phyloP scores from a whole-genome alignment of 1,140 invertebrate genomes.

The Papilio machaon region DNA sequence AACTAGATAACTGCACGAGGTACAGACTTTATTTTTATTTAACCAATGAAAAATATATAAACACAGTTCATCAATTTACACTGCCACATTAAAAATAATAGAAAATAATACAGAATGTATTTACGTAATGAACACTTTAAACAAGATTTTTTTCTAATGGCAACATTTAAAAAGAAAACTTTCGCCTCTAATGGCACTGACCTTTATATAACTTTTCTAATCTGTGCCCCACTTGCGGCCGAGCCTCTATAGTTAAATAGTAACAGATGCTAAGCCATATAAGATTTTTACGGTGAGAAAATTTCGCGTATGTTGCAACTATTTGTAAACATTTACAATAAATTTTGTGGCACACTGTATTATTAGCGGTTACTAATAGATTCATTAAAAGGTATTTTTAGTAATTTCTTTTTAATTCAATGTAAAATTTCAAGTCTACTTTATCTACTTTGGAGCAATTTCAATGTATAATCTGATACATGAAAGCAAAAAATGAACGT shows the following conservation, averaged over 20 bases:
- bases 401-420: too few species aligned
- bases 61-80: too few species aligned
- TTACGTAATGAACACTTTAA: not conserved
- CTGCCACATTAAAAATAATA: too few species aligned
- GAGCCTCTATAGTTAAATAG: slow-evolving; percentile 23
- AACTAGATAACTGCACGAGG: not conserved
- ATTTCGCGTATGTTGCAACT: not conserved
- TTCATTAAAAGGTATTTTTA: too few species aligned
- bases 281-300: slow-evolving; percentile 14
- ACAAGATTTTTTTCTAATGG: not conserved
- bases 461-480: too few species aligned
- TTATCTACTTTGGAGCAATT: not conserved
- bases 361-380: too few species aligned
- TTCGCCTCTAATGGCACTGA: slow-evolving; percentile 14
- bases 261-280: slow-evolving; percentile 24
- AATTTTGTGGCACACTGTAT: not conserved
- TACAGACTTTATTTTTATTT: not conserved
- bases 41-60: not conserved
- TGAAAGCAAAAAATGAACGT: too few species aligned
- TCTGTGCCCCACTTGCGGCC: slow-evolving; percentile 23
- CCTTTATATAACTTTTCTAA: slow-evolving; percentile 32
- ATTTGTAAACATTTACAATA: not conserved
- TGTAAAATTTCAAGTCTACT: not conserved
- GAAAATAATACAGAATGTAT: not conserved
- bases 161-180: slow-evolving; percentile 25